Conservation (phyloP, 2,797 vertebrate species). For the Kryptopterus vitreolus region DNA sequence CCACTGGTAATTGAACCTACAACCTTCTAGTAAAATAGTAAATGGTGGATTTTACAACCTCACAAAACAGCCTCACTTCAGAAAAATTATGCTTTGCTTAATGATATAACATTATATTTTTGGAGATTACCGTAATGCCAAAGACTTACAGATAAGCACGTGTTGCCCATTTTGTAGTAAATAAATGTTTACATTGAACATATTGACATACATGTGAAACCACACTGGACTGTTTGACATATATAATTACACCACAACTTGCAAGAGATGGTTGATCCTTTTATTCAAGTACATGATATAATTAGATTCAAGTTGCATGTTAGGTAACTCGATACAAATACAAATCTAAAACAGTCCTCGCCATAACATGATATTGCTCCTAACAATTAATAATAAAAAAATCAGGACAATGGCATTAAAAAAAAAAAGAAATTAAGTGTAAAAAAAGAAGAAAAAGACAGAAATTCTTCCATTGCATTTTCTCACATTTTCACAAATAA, state of each 20-base stretch:
- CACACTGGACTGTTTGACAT: neutral
- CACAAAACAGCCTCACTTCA: neutral
- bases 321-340: conserved; percentile 52
- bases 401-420: conserved; percentile 32
- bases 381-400: conserved; percentile 47
- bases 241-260: conserved; percentile 27
- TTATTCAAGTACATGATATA: conserved; percentile 60
- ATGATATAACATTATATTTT: neutral
- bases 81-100: neutral
- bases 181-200: conserved; percentile 4
- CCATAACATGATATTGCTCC: conserved; percentile 52
- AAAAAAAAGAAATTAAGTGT: conserved; percentile 49
- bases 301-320: conserved; percentile 55
- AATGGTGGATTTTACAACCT: neutral
- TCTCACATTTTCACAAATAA: conserved; percentile 45
- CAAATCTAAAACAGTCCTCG: conserved; percentile 55
- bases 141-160: neutral
- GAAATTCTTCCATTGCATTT: conserved; percentile 14
- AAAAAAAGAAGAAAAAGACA: conserved; percentile 35
- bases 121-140: neutral
- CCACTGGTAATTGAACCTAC: conserved; percentile 38
- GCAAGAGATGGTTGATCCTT: conserved; percentile 51
- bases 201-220: neutral
- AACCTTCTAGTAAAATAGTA: conserved; percentile 17
- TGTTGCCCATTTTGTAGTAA: neutral